Evolutionary conservation across 2,797 vertebrate genomes (phyloP), one percentile per base, ranked within the genome.

Genomic region (Gambelia wislizenii): DNA sequence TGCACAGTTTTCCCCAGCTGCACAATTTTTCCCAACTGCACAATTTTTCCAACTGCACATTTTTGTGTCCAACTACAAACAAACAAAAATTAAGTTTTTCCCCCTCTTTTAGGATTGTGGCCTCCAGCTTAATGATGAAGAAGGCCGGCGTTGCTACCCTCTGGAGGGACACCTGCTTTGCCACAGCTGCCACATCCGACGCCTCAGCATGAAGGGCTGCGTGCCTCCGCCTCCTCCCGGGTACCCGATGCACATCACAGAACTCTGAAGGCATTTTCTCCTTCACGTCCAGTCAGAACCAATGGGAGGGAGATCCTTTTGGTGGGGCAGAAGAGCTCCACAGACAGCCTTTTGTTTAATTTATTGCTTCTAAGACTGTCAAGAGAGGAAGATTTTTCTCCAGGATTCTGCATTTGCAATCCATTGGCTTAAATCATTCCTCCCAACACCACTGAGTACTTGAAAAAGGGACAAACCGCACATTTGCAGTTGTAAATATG

Each of bases 81-180:
- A 93, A 1, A 92, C 2, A 20, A 56, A 56, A 56, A 56, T 1
- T 16, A 4, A 13, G 52, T 54, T 54, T 10, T 30, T 83, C 2
- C 92, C 59, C 22, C 85, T n/a, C 81, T 84, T 75, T 18, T 70
- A 99, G 99, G 99, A 99, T 91, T 99, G 99, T 49, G 97, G 98
- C 86, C 98, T 99, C 83, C 98, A 99, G 97, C 97, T 99, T 89
- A 99, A 99, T 0, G 99, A 99, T 20, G 98, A 99, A 87, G 98
- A 99, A 81, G 98, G 98, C 76, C 98, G 98, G 91, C 99, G 99
- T 12, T 99, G 99, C 97, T 99, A 99, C 89, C 99, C 99, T 0
- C 96, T 99, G 85, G 98, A 99, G 49, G 97, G 98, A 33, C 99
- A 98, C 95, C 97, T 99, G 93, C 98, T 99, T 80, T 99, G 99